Percentiles rank a stretch among this genome's conserved stretches.
Conservation (phyloP, 2,797 vertebrate genomes). For the Serranus cabrilla region DNA sequence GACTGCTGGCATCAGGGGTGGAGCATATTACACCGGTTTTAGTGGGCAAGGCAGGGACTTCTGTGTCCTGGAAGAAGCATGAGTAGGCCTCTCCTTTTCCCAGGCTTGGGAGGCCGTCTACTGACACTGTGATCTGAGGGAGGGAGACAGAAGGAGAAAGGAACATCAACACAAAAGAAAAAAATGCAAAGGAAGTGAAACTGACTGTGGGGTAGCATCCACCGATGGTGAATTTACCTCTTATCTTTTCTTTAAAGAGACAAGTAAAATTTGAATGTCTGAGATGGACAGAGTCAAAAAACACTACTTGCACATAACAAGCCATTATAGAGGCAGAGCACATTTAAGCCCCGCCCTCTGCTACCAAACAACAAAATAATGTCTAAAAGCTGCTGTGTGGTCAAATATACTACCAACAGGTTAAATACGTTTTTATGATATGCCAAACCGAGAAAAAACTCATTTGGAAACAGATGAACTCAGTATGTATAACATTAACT, state of each 20-base stretch:
- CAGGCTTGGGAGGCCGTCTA: constrained; percentile 90
- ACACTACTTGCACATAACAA: constrained; percentile 7
- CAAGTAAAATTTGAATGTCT: not conserved
- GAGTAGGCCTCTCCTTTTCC: constrained; percentile 90
- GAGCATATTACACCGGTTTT: constrained; percentile 89
- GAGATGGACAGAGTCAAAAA: not conserved
- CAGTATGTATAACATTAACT: too few species aligned
- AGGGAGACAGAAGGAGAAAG: not conserved
- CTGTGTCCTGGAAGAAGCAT: constrained; percentile 92
- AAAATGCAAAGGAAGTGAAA: not conserved
- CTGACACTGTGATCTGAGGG: constrained; percentile 89
- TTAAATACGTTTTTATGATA: too few species aligned
- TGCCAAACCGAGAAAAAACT: too few species aligned
- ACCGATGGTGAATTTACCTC: not conserved
- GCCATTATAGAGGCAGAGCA: constrained; percentile 6
- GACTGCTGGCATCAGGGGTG: constrained; percentile 89
- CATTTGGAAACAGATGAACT: too few species aligned
- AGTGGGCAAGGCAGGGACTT: constrained; percentile 88
- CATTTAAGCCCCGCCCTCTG: too few species aligned
- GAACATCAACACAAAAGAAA: not conserved
- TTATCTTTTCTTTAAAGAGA: not conserved
- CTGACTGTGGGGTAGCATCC: not conserved
- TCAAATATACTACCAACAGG: too few species aligned
- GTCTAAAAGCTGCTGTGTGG: too few species aligned
- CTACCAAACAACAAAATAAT: too few species aligned